A percentile compares a stretch with the other conserved stretches of the same genome.
Conservation (phyloP, 2,113 vertebrate species). For the Antigone vipio region DNA sequence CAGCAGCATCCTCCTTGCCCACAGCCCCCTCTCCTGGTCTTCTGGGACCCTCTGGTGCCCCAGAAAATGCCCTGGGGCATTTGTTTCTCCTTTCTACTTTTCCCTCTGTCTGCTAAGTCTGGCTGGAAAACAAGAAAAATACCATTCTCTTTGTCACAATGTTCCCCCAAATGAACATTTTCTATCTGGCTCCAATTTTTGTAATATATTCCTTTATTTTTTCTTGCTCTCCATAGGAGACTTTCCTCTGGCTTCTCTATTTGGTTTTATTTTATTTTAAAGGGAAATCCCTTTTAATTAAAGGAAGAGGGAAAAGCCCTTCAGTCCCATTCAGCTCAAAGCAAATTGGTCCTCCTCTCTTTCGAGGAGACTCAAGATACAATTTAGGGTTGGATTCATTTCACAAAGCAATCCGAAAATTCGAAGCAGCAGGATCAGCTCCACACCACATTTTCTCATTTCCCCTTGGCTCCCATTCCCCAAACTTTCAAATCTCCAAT, state of each 20-base stretch:
- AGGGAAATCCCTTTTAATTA: constrained; percentile 47
- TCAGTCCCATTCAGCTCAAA: constrained; percentile 13
- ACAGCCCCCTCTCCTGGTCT: not conserved
- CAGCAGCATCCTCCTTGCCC: not conserved
- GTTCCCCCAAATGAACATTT: not conserved
- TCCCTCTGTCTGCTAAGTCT: not conserved
- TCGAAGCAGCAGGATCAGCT: not conserved
- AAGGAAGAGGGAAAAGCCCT: constrained; percentile 17
- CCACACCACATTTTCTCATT: not conserved
- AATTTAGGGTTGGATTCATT: constrained; percentile 8
- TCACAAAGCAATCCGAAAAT: not conserved
- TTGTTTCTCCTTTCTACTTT: not conserved
- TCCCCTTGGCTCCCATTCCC: not conserved
- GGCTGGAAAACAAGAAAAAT: not conserved
- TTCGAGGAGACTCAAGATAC: not conserved
- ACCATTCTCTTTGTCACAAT: not conserved
- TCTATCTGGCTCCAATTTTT: not conserved
- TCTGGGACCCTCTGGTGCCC: not conserved
- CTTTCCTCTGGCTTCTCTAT: not conserved
- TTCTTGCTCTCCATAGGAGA: not conserved
- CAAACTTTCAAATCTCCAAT: not conserved
- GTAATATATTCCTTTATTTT: not conserved
- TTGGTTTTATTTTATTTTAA: not conserved
- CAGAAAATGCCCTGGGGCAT: not conserved
- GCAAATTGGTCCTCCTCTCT: constrained; percentile 24